Evolutionary conservation across 1,140 invertebrate genomes (phyloP).

Genomic region (Pseudomyrmex dendroicus): DNA sequence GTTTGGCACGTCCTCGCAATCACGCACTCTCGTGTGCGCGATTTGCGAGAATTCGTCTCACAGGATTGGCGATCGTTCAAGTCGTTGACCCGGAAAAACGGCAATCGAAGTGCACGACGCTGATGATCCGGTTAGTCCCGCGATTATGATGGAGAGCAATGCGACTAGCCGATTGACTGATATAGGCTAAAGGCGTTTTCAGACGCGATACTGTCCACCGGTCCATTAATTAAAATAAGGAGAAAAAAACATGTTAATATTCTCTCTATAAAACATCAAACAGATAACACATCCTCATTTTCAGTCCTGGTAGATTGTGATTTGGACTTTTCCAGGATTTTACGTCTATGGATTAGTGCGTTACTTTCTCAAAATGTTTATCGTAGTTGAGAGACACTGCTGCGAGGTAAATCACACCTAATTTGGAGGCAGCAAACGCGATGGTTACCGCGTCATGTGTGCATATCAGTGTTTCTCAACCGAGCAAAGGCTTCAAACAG

Average conservation of each 20-base stretch:
- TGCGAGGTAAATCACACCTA: conserved; percentile 80
- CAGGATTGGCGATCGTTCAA: conserved; percentile 72
- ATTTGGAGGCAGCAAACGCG: conserved; percentile 78
- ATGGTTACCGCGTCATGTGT: conserved; percentile 77
- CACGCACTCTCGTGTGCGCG: conserved; percentile 69
- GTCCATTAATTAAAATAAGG: too few species aligned
- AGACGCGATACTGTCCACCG: too few species aligned
- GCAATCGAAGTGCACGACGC: conserved; percentile 63
- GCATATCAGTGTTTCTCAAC: conserved; percentile 75
- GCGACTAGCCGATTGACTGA: neutral
- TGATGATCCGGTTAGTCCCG: conserved; percentile 52
- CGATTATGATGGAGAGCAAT: neutral
- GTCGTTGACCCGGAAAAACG: conserved; percentile 79
- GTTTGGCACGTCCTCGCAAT: conserved; percentile 47
- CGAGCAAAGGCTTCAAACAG: neutral
- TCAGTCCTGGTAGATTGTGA: too few species aligned
- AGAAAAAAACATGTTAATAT: too few species aligned
- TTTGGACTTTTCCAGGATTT: neutral
- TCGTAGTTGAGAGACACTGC: conserved; percentile 74
- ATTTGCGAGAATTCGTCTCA: conserved; percentile 56
- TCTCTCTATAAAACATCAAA: too few species aligned
- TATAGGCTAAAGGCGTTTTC: too few species aligned
- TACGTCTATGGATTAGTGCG: neutral
- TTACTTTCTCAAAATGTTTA: conserved; percentile 1
- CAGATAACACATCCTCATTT: too few species aligned